A percentile compares a stretch with the other conserved stretches of the same genome.
Conservation (phyloP, 2,888 invertebrate species). For the Drosophila melanosoma region DNA sequence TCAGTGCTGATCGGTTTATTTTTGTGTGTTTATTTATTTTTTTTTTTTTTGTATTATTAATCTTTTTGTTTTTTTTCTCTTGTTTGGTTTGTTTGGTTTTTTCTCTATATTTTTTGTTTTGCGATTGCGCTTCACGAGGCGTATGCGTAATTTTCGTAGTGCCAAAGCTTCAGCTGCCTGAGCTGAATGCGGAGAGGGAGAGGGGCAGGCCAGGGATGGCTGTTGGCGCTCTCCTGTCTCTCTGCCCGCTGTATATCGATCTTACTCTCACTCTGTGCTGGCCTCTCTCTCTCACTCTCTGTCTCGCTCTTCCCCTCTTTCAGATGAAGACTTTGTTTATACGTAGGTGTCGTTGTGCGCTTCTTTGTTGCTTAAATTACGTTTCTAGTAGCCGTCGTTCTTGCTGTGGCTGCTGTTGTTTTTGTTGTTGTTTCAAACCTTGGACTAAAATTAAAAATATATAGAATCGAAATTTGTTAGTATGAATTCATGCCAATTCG, state of each 20-base stretch:
- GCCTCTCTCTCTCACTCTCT: slow-evolving; percentile 1
- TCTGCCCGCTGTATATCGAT: slow-evolving; percentile 16
- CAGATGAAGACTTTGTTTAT: slow-evolving; percentile 60
- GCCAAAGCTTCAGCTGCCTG: slow-evolving; percentile 53
- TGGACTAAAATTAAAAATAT: slow-evolving; percentile 83
- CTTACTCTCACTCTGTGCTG: slow-evolving; percentile 21
- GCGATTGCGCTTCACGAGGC: slow-evolving; percentile 65
- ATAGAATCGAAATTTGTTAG: slow-evolving; percentile 75
- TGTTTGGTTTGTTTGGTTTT: slow-evolving; percentile 26
- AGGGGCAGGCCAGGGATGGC: background rate
- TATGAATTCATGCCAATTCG: slow-evolving; percentile 72
- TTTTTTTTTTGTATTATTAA: slow-evolving; percentile 37
- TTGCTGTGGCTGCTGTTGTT: slow-evolving; percentile 17
- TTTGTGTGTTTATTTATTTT: slow-evolving; percentile 17
- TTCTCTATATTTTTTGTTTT: slow-evolving; percentile 21
- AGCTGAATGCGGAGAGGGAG: background rate
- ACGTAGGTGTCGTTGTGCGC: slow-evolving; percentile 37
- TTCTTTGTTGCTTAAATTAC: slow-evolving; percentile 65
- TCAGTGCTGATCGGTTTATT: slow-evolving; percentile 40
- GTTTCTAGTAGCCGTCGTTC: slow-evolving; percentile 52
- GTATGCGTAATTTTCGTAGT: slow-evolving; percentile 71
- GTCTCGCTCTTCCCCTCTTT: slow-evolving; percentile 3
- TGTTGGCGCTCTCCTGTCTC: slow-evolving; percentile 10
- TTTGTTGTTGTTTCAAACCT: slow-evolving; percentile 80
- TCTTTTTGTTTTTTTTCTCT: slow-evolving; percentile 19